phyloP scores from a whole-genome alignment of 2,113 vertebrate genomes.

The Odocoileus virginianus region DNA sequence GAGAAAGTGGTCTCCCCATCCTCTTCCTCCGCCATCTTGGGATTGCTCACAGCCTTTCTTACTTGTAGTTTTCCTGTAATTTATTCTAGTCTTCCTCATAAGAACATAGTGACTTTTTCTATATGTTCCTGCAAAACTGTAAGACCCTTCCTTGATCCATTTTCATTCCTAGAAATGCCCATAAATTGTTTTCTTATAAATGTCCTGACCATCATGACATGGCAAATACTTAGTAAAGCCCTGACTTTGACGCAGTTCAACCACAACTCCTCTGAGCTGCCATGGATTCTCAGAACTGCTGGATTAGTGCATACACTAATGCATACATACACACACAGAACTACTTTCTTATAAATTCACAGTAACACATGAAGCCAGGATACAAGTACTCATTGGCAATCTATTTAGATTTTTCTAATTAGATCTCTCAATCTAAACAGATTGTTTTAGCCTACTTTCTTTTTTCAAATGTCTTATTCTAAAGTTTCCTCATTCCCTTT shows the following conservation, averaged over 20 bases:
- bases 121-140: not conserved
- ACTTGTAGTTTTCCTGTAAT: not conserved
- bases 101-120: not conserved
- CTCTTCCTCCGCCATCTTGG: not conserved
- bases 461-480: not conserved
- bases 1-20: not conserved
- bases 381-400: accelerated
- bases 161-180: not conserved
- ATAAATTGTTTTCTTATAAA: not conserved
- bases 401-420: not conserved
- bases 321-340: too few relatives aligned
- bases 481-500: not conserved
- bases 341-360: not conserved
- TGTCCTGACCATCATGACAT: not conserved
- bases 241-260: not conserved
- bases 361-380: not conserved
- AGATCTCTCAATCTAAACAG: not conserved
- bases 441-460: not conserved
- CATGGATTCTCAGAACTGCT: not conserved
- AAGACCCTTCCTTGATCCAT: not conserved
- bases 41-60: not conserved
- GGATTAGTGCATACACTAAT: not conserved
- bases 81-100: not conserved
- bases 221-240: not conserved
- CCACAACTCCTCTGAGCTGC: not conserved